Base-by-base conservation (phyloP, 2,113 vertebrate species). In the Meriones unguiculatus region DNA sequence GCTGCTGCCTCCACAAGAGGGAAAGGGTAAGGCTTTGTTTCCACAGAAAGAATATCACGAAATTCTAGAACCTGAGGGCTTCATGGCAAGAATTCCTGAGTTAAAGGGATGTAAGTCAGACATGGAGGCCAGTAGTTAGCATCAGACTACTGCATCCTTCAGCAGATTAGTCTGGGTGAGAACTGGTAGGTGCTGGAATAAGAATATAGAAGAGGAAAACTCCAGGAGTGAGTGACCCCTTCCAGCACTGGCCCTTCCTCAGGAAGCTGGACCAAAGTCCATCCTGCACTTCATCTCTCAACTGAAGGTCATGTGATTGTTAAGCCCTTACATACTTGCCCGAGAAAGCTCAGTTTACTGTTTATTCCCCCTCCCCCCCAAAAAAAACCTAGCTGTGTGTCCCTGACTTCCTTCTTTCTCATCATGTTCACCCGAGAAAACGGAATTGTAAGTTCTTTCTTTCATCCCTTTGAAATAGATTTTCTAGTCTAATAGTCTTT, bases 241-340 rank as follows among this genome's bases (percentile, higher is more conserved):
- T 54, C 8, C 14, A 30, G 1, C 7, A 22, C 62, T 3, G 17
- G 32, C 32, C 2, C 25, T 12, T 10, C n/a, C 18, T 8, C 1
- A 28, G 81, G 50, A 82, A 5, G 73, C 38, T 82, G 62, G 30
- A 46, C 52, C 67, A 91, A 81, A 57, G 41, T 57, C 20, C 65
- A 87, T 35, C 46, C 64, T 9, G 24, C 59, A 50, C 46, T 46
- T 46, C 10, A 50, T 9, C 38, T 85, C 2, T 59, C 30, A 72
- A 24, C 59, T 86, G 30, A 38, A 65, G 35, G 2, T 28, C 14
- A 12, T 6, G 0, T 41, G 25, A 69, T 50, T 38, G 18, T 13
- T 35, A 35, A 18, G 1, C 38, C 11, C 52, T 85, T 91, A 62
- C 46, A 38, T 4, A 9, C 46, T 78, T 95, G 18, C 28, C 38